Evolutionary conservation across 2,113 vertebrate genomes (phyloP).

Genomic region (Rousettus leschenaultii): DNA sequence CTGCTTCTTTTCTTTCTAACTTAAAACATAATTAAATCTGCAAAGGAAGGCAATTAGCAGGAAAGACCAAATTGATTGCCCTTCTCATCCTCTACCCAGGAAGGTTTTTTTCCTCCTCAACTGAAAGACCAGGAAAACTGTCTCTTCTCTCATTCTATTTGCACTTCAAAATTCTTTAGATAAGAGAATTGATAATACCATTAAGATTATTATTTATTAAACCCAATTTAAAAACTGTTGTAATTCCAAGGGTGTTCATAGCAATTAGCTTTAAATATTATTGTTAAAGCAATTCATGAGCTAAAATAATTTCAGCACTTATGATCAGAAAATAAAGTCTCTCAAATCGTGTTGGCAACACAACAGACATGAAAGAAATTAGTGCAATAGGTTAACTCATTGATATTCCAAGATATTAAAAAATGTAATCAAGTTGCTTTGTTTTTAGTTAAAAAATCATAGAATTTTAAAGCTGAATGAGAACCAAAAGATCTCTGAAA

Average conservation of each 20-base stretch:
- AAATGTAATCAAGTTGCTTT: background rate
- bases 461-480: background rate
- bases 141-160: background rate
- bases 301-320: background rate
- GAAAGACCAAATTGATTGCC: background rate
- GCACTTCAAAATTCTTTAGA: background rate
- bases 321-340: constrained; percentile 19
- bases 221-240: background rate
- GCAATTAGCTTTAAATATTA: constrained; percentile 5
- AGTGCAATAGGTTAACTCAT: background rate
- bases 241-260: background rate
- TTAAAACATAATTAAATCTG: background rate
- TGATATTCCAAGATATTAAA: background rate
- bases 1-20: constrained; percentile 22
- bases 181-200: background rate
- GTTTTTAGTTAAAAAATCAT: background rate
- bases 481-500: background rate
- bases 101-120: background rate
- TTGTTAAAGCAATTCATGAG: background rate
- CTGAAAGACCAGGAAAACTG: background rate
- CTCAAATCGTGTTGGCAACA: background rate
- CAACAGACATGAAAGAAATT: background rate
- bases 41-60: background rate
- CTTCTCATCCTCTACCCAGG: background rate
- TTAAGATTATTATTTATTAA: constrained; percentile 2